These are phyloP conservation scores for Galeopterus variegatus DNA, from an alignment of 2,113 vertebrate species.

Conservation along the genomic window DNA sequence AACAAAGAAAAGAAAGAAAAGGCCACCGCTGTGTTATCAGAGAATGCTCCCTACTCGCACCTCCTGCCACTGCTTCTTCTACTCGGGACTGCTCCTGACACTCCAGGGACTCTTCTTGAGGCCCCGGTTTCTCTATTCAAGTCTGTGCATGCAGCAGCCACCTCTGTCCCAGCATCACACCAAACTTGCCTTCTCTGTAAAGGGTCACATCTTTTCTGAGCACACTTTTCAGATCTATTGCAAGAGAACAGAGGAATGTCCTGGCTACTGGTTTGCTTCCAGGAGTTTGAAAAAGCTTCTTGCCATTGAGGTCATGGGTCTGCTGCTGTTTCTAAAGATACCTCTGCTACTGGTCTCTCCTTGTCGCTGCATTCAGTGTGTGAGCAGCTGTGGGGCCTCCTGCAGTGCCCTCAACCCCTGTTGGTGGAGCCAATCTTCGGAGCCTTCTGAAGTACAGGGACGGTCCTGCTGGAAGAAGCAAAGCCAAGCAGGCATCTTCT, in stretches of 20 bases:
- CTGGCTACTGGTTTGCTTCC: background rate
- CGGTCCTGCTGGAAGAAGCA: background rate
- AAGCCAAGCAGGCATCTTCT: background rate
- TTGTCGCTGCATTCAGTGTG: fast-evolving
- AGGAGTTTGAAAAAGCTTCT: no score
- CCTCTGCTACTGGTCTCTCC: background rate
- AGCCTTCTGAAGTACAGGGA: background rate
- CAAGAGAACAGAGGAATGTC: background rate
- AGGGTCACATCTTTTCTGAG: background rate
- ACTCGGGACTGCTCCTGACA: fast-evolving
- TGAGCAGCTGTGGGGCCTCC: background rate
- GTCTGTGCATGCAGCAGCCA: fast-evolving
- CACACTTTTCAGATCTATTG: background rate
- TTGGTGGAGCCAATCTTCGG: background rate
- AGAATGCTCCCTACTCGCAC: fast-evolving
- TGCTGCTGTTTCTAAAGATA: background rate
- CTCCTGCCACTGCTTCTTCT: fast-evolving
- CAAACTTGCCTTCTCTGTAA: background rate
- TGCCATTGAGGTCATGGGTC: fast-evolving
- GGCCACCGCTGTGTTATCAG: fast-evolving
- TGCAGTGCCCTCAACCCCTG: fast-evolving
- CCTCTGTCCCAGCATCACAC: background rate
- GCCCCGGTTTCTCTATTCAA: background rate
- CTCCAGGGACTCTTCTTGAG: fast-evolving
- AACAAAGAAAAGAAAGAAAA: background rate